phyloP scores from a whole-genome alignment of 2,888 invertebrate genomes.

The Neoaliturus tenellus region DNA sequence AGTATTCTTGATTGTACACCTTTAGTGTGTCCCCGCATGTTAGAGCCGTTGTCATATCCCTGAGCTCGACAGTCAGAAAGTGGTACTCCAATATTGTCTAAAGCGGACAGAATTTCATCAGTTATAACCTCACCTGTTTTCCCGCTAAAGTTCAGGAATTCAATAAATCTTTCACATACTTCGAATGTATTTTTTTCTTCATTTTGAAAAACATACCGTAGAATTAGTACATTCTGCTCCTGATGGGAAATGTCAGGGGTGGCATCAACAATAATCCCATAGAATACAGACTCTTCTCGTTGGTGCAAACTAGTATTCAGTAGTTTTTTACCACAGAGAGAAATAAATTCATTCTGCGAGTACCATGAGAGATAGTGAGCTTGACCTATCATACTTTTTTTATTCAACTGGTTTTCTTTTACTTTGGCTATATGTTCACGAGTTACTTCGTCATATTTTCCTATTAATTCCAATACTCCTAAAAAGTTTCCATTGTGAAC shows the following conservation, averaged over 20 bases:
- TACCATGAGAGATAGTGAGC: conserved; percentile 47
- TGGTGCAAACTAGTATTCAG: conserved; percentile 36
- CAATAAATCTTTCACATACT: conserved; percentile 39
- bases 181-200: conserved; percentile 26
- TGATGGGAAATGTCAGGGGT: conserved; percentile 51
- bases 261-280: conserved; percentile 45
- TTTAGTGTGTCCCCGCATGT: conserved; percentile 43
- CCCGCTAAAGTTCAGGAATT: conserved; percentile 14
- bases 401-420: conserved; percentile 33
- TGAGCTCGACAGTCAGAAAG: conserved; percentile 35
- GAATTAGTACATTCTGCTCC: conserved; percentile 45
- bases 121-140: conserved; percentile 48
- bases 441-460: conserved; percentile 43
- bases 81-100: conserved; percentile 29
- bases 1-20: conserved; percentile 50
- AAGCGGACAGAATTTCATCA: conserved; percentile 29
- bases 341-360: conserved; percentile 55
- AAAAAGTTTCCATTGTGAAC: conserved; percentile 55
- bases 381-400: conserved; percentile 43
- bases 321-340: conserved; percentile 37
- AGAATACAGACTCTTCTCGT: conserved; percentile 42
- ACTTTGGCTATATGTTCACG: conserved; percentile 50
- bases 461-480: conserved; percentile 38
- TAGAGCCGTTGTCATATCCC: conserved; percentile 52
- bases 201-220: conserved; percentile 36